phyloP scores from a whole-genome alignment of 2,113 vertebrate genomes.

The Heterocephalus glaber region DNA sequence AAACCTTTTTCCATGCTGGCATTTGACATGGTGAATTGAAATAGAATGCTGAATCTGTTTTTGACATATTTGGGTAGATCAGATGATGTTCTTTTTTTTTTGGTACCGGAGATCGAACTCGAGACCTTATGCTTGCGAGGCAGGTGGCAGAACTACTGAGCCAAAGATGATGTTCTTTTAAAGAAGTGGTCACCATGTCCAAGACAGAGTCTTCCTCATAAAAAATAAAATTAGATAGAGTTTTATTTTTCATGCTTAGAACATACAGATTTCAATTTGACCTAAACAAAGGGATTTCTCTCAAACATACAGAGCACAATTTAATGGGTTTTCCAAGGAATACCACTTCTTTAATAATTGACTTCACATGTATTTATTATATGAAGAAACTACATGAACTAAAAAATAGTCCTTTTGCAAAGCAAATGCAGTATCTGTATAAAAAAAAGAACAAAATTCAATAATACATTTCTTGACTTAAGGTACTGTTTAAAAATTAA shows the following conservation, averaged over 20 bases:
- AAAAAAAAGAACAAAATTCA: slow-evolving; percentile 42
- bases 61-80: background rate
- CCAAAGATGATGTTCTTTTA: slow-evolving; percentile 6
- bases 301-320: slow-evolving; percentile 10
- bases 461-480: slow-evolving; percentile 32
- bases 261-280: background rate
- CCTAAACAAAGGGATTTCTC: background rate
- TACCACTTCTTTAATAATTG: slow-evolving; percentile 14
- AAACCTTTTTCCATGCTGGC: background rate
- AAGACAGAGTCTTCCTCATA: background rate
- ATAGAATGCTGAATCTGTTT: background rate
- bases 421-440: slow-evolving; percentile 11
- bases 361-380: slow-evolving; percentile 25
- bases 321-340: slow-evolving; percentile 26
- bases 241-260: background rate
- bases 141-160: too few relatives aligned
- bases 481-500: slow-evolving; percentile 33
- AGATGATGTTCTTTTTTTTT: slow-evolving; percentile 3
- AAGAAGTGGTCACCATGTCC: background rate
- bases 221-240: background rate
- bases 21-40: background rate
- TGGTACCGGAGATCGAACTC: too few relatives aligned
- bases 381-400: slow-evolving; percentile 10
- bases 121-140: too few relatives aligned
- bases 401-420: slow-evolving; percentile 48